Evolutionary conservation across 37 sponge, comb jelly and placozoan genomes (phyloP).

Genomic region (Mnemiopsis leidyi): DNA sequence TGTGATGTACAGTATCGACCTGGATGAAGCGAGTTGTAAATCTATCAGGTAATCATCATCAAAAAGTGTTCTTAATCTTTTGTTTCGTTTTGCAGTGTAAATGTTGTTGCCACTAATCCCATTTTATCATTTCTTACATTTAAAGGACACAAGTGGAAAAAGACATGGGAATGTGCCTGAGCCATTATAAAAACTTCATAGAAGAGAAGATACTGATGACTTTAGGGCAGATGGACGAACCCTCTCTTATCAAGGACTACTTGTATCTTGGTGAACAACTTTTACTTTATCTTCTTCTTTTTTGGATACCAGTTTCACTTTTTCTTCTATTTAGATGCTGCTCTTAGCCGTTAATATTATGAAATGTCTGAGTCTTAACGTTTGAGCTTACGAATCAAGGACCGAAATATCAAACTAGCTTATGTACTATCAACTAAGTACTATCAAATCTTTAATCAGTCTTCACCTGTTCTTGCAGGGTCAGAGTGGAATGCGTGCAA

Average conservation of each 20-base stretch:
- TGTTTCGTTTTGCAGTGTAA: neutral
- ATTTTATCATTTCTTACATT: neutral
- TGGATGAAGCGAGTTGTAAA: slow-evolving; percentile 47
- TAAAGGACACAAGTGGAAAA: slow-evolving; percentile 4
- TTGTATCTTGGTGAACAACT: slow-evolving; percentile 53
- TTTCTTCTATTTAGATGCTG: too few relatives aligned
- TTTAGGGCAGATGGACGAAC: slow-evolving; percentile 56
- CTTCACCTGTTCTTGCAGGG: neutral
- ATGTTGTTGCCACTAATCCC: neutral
- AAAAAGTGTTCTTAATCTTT: neutral
- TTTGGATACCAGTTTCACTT: too few relatives aligned
- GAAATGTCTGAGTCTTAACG: too few relatives aligned
- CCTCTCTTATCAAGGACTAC: slow-evolving; percentile 61
- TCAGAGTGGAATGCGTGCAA: slow-evolving; percentile 29
- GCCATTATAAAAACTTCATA: slow-evolving; percentile 5
- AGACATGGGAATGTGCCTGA: neutral
- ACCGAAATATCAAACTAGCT: too few relatives aligned
- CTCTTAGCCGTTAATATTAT: too few relatives aligned
- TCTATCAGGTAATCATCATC: slow-evolving; percentile 47
- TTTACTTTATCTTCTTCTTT: too few relatives aligned
- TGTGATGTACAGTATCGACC: slow-evolving; percentile 39
- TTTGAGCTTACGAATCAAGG: too few relatives aligned
- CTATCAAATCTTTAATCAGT: neutral
- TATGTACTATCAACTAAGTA: too few relatives aligned
- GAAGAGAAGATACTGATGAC: slow-evolving; percentile 62